phyloP scores from a whole-genome alignment of 2,797 vertebrate species.

The Luscinia megarhynchos region DNA sequence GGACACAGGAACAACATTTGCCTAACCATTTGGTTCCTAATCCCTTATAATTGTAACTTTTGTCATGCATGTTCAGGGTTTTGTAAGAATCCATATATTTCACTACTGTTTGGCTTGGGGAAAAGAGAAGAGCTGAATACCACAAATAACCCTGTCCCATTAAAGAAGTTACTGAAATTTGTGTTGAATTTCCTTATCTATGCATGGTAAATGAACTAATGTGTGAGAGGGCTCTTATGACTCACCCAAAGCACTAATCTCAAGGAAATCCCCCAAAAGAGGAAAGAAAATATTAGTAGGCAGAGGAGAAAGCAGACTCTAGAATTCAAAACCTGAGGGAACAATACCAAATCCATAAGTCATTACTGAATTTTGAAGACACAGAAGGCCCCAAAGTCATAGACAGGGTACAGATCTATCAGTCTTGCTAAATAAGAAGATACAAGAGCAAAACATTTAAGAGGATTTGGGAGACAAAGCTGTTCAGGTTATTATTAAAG shows the following conservation, averaged over 20 bases:
- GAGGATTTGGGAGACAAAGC: background rate
- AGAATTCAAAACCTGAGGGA: background rate
- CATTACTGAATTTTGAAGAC: background rate
- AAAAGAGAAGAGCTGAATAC: background rate
- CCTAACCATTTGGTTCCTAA: background rate
- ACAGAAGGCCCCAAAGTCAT: background rate
- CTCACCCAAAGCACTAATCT: background rate
- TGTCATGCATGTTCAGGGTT: background rate
- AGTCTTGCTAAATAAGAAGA: background rate
- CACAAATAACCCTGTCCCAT: background rate
- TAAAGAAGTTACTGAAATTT: background rate
- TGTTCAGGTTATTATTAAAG: background rate
- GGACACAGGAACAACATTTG: background rate
- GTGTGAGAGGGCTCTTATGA: background rate
- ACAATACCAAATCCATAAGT: background rate
- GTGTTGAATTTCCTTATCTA: background rate
- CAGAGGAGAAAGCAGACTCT: background rate
- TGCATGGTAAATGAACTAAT: background rate
- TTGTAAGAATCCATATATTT: background rate
- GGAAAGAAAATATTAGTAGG: background rate
- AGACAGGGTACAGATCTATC: background rate
- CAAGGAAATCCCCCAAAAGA: background rate
- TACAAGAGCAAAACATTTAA: background rate
- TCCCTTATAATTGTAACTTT: background rate
- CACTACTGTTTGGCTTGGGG: background rate